Percentiles rank a stretch among this genome's conserved stretches.
Conservation (phyloP, 2,797 vertebrate genomes). For the Acestrorhynchus altus region DNA sequence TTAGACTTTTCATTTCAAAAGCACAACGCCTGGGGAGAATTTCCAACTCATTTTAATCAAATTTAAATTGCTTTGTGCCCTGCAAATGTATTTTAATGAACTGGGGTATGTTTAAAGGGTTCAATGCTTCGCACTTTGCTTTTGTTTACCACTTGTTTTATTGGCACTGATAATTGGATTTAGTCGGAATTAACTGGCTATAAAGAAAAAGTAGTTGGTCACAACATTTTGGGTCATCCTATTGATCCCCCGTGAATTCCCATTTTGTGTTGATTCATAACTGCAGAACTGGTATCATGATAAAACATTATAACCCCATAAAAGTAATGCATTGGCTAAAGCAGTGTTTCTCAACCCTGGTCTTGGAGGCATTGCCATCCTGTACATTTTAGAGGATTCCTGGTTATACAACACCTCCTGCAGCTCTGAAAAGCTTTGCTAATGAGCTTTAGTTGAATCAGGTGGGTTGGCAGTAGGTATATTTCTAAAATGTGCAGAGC, state of each 20-base stretch:
- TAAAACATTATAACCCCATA: no score
- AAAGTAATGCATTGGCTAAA: no score
- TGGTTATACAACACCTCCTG: no score
- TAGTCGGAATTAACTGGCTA: background rate
- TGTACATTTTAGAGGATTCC: no score
- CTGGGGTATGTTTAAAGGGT: constrained; percentile 37
- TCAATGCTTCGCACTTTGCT: constrained; percentile 15
- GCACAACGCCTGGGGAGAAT: constrained; percentile 38
- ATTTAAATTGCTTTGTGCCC: constrained; percentile 46
- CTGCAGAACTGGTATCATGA: no score
- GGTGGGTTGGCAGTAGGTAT: no score
- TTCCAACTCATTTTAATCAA: constrained; percentile 55
- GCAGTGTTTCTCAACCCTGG: no score
- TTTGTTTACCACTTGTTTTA: constrained; percentile 19
- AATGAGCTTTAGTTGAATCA: no score
- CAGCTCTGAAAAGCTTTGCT: no score
- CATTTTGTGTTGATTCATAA: no score
- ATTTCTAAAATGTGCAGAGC: no score
- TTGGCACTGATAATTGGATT: constrained; percentile 2
- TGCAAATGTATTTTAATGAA: constrained; percentile 60
- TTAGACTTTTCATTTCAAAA: constrained; percentile 52
- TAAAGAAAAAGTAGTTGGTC: background rate
- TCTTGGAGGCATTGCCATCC: no score
- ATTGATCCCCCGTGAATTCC: background rate
- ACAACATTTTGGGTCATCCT: background rate